Evolutionary conservation across 2,888 invertebrate species (phyloP).

Genomic region (Aromia moschata): DNA sequence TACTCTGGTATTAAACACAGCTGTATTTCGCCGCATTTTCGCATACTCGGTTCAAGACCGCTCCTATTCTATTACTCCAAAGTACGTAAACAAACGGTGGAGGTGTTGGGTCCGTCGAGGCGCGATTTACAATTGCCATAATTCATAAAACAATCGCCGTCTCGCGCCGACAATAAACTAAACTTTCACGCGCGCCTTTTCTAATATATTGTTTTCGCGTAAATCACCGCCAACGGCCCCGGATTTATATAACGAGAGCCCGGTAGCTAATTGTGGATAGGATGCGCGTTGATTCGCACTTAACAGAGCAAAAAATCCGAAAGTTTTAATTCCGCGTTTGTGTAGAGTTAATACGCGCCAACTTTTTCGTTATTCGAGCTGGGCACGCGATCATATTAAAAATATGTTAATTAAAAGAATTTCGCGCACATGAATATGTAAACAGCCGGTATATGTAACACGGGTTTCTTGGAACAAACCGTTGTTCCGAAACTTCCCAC

Average conservation of each 20-base stretch:
- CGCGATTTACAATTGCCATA: slow-evolving; percentile 8
- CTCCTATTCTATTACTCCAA: too few species aligned
- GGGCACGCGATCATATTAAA: slow-evolving; percentile 21
- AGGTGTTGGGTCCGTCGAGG: not conserved
- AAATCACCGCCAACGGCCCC: slow-evolving; percentile 20
- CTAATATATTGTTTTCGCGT: slow-evolving; percentile 21
- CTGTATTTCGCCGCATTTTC: too few species aligned
- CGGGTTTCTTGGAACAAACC: too few species aligned
- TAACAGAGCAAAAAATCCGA: slow-evolving; percentile 48
- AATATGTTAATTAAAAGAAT: slow-evolving; percentile 16
- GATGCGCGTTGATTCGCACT: slow-evolving; percentile 40
- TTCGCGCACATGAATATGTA: slow-evolving; percentile 10
- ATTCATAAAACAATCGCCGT: slow-evolving; percentile 20
- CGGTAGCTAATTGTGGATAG: slow-evolving; percentile 39
- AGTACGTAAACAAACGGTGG: slow-evolving; percentile 7
- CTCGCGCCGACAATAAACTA: slow-evolving; percentile 15
- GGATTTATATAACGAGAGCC: slow-evolving; percentile 25
- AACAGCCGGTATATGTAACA: not conserved
- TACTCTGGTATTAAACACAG: too few species aligned
- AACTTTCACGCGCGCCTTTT: slow-evolving; percentile 21
- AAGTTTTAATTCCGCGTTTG: slow-evolving; percentile 37
- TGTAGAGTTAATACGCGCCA: slow-evolving; percentile 13
- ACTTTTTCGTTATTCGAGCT: slow-evolving; percentile 18
- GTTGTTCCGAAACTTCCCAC: too few species aligned
- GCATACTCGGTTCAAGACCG: too few species aligned